These are phyloP conservation scores for Morpho achilles DNA, from an alignment of 2,888 invertebrate species.

Conservation along the genomic window DNA sequence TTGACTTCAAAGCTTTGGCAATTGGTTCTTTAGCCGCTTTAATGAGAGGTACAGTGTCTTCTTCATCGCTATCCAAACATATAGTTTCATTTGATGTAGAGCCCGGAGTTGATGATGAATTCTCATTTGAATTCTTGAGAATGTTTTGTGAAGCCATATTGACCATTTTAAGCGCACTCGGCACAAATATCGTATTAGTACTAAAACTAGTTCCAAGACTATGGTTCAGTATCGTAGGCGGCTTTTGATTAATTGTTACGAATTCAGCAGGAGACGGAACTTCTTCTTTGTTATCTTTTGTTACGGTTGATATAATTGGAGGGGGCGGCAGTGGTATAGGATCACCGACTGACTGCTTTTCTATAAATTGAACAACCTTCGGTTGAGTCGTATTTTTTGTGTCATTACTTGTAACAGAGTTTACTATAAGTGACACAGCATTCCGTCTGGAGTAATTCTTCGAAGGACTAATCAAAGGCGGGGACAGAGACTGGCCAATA, in stretches of 20 bases:
- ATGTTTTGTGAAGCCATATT: background rate
- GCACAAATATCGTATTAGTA: background rate
- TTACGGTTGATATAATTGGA: background rate
- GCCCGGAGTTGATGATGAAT: background rate
- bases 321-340: slow-evolving; percentile 8
- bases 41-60: slow-evolving; percentile 32
- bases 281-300: background rate
- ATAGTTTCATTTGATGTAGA: slow-evolving; percentile 37
- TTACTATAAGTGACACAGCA: slow-evolving; percentile 11
- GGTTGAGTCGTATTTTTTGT: background rate
- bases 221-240: background rate
- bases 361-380: slow-evolving; percentile 6
- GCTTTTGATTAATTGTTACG: background rate
- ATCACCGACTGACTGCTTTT: slow-evolving; percentile 4
- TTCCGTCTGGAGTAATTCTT: background rate
- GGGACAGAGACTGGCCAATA: background rate
- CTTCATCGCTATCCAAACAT: slow-evolving; percentile 63
- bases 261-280: background rate
- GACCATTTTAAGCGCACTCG: background rate
- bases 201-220: background rate
- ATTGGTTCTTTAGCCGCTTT: background rate
- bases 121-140: background rate
- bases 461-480: background rate
- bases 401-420: slow-evolving; percentile 5
- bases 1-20: slow-evolving; percentile 8